Evolutionary conservation across 2,888 invertebrate genomes (phyloP).

Genomic region (Eilema depressum): DNA sequence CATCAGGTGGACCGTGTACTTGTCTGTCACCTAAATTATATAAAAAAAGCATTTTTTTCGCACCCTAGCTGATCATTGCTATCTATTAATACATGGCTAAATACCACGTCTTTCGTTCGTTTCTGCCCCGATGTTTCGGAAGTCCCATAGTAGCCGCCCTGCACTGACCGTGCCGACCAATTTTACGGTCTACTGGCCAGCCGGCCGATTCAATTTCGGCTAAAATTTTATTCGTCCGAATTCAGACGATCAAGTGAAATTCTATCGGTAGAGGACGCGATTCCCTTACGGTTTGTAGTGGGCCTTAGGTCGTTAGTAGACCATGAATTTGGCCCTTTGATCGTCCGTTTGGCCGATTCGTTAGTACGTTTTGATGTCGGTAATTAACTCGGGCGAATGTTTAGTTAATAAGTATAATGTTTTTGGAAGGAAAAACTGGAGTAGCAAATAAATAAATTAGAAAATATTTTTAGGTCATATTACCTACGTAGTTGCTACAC

Average conservation of each 20-base stretch:
- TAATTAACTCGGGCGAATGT: conserved; percentile 33
- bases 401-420: background rate
- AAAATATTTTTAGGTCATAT: too few species aligned
- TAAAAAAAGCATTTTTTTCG: too few species aligned
- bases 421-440: background rate
- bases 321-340: conserved; percentile 49
- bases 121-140: too few species aligned
- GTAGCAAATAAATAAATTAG: background rate
- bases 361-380: conserved; percentile 32
- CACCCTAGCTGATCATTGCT: too few species aligned
- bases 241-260: conserved; percentile 78
- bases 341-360: conserved; percentile 42
- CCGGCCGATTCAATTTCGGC: conserved; percentile 84
- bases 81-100: too few species aligned
- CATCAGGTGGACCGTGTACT: too few species aligned
- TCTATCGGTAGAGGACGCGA: conserved; percentile 74
- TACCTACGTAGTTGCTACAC: too few species aligned
- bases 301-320: conserved; percentile 62
- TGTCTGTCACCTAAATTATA: too few species aligned
- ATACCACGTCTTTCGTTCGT: too few species aligned
- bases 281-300: conserved; percentile 67
- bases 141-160: conserved; percentile 16
- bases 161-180: conserved; percentile 78
- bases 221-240: conserved; percentile 83
- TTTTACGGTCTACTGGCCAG: conserved; percentile 81